phyloP scores from a whole-genome alignment of 1,140 invertebrate species.

The Ephestia elutella region DNA sequence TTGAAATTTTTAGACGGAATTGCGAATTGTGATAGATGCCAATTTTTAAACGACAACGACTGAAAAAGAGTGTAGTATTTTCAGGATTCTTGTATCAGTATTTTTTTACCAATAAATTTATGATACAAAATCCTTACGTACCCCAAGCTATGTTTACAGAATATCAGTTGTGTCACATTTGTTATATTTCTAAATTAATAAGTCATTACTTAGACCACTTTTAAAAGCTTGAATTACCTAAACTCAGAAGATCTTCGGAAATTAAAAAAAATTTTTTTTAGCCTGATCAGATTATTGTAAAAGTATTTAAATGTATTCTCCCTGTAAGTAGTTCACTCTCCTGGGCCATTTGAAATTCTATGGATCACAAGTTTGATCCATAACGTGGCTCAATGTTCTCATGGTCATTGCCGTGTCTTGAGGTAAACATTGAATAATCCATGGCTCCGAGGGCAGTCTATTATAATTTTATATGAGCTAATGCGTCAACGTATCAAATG shows the following conservation, averaged over 20 bases:
- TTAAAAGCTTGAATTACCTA: no score
- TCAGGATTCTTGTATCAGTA: no score
- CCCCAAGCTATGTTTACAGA: no score
- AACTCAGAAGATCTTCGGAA: no score
- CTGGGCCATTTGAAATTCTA: neutral
- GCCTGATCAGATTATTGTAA: no score
- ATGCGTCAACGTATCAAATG: constrained; percentile 31
- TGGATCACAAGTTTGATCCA: neutral
- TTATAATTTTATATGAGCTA: constrained; percentile 54
- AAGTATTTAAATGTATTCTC: no score
- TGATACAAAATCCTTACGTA: no score
- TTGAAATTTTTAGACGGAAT: neutral
- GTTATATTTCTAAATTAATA: no score
- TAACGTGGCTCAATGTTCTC: constrained; percentile 6
- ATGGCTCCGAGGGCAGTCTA: constrained; percentile 28
- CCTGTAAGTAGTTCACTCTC: neutral
- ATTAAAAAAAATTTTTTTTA: no score
- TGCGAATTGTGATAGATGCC: neutral
- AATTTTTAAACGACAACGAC: neutral
- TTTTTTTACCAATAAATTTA: no score
- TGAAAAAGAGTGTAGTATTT: neutral
- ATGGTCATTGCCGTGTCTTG: constrained; percentile 39
- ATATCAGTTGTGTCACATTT: no score
- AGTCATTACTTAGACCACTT: no score
- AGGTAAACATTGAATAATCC: constrained; percentile 56